Conservation (phyloP, 2,113 vertebrate species). For the Bufo gargarizans region DNA sequence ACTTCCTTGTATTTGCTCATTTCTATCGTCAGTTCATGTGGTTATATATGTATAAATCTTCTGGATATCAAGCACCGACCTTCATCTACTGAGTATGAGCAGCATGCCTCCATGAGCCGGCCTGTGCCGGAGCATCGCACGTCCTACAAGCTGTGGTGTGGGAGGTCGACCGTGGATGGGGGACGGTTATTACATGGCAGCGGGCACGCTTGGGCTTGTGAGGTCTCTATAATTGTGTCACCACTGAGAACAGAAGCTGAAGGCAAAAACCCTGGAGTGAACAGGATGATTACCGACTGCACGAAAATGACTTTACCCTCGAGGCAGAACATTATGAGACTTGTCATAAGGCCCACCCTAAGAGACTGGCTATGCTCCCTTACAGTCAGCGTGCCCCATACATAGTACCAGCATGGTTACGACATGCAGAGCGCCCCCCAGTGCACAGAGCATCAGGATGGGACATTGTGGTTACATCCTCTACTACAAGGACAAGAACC, state of each 20-base stretch:
- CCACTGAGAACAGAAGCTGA: not conserved
- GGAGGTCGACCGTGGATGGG: not conserved
- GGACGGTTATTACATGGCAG: not conserved
- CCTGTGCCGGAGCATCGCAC: not conserved
- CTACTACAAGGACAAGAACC: no score
- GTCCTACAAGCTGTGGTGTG: not conserved
- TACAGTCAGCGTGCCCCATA: no score
- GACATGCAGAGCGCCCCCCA: no score
- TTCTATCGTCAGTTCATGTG: no score
- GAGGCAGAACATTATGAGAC: not conserved
- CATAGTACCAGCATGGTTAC: no score
- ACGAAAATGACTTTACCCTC: not conserved
- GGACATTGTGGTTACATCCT: no score
- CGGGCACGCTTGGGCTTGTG: not conserved
- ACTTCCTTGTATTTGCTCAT: no score
- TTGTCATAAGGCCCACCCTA: no score
- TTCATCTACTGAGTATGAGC: not conserved
- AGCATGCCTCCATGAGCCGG: not conserved
- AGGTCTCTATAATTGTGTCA: not conserved
- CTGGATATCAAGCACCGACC: not conserved
- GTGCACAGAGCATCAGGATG: no score
- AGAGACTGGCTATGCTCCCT: no score
- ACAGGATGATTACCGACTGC: not conserved
- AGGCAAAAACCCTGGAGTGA: not conserved
- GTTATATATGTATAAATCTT: not conserved